These are phyloP conservation scores for Gasteruption jaculator DNA, from an alignment of 2,888 invertebrate genomes.

Conservation along the genomic window DNA sequence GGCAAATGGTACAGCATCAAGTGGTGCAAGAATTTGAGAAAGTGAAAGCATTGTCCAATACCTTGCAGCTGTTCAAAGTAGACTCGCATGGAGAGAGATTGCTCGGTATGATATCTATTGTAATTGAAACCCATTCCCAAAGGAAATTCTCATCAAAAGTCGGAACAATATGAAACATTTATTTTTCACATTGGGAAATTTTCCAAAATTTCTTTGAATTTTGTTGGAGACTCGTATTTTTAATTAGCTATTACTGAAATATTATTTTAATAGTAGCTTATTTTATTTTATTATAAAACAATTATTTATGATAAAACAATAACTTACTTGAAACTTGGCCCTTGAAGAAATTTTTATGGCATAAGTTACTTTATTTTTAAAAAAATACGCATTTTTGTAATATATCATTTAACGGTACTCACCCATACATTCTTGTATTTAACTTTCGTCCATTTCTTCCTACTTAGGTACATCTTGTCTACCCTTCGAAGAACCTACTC, in stretches of 20 bases:
- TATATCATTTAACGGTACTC: too few species aligned
- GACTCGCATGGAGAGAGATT: conserved; percentile 59
- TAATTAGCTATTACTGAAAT: neutral
- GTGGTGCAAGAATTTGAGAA: conserved; percentile 86
- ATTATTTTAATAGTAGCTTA: conserved; percentile 2
- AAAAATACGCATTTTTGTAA: too few species aligned
- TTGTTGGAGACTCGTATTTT: too few species aligned
- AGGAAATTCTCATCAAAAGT: neutral
- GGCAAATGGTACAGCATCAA: conserved; percentile 89
- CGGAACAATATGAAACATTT: too few species aligned
- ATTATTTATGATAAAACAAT: neutral
- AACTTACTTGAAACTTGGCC: too few species aligned
- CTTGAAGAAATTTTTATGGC: too few species aligned
- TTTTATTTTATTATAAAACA: neutral
- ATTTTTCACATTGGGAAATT: conserved; percentile 6
- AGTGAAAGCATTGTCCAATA: conserved; percentile 76
- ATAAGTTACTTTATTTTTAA: too few species aligned
- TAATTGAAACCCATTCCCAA: too few species aligned
- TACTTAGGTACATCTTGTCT: conserved; percentile 43
- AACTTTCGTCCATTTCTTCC: neutral
- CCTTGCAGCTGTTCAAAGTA: conserved; percentile 71
- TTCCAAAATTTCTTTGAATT: neutral
- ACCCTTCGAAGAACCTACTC: conserved; percentile 60
- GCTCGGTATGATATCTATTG: conserved; percentile 45
- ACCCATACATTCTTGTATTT: too few species aligned